Conservation (phyloP, 2,888 invertebrate genomes). For the Netelia melanura region DNA sequence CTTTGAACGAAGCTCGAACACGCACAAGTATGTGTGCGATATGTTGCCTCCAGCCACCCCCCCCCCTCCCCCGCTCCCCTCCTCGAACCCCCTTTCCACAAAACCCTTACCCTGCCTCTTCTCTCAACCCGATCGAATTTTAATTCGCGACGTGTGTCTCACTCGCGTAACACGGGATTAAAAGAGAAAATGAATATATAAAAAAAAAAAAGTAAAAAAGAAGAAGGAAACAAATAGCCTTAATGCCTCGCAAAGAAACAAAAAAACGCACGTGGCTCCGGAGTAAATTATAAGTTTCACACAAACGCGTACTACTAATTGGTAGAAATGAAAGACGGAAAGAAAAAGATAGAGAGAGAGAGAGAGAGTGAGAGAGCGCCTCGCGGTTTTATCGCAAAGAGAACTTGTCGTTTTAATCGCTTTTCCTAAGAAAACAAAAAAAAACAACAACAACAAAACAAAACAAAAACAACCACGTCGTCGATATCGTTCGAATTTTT, state of each 20-base stretch:
- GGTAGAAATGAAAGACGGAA: conserved; percentile 13
- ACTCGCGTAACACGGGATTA: conserved; percentile 24
- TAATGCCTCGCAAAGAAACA: conserved; percentile 65
- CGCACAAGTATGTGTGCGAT: conserved; percentile 53
- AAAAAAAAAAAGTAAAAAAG: background rate
- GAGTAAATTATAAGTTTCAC: conserved; percentile 60
- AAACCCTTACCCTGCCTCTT: background rate
- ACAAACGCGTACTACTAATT: conserved; percentile 30
- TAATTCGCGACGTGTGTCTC: conserved; percentile 21
- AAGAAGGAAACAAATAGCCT: conserved; percentile 42
- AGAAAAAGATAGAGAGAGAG: background rate
- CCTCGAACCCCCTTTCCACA: too few species aligned
- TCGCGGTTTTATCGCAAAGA: conserved; percentile 50
- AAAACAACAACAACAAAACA: background rate
- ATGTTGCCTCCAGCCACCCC: conserved; percentile 1
- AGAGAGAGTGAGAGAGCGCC: conserved; percentile 22
- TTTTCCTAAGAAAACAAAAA: conserved; percentile 49
- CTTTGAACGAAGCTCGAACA: conserved; percentile 47
- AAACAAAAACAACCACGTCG: conserved; percentile 11
- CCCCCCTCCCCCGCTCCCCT: background rate
- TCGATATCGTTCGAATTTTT: conserved; percentile 7
- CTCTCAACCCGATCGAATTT: conserved; percentile 11
- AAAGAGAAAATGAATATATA: conserved; percentile 32
- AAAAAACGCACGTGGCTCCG: conserved; percentile 58
- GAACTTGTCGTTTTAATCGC: conserved; percentile 46